A percentile compares a stretch with the other conserved stretches of the same genome.
phyloP scores from a whole-genome alignment of 2,888 invertebrate species.

The Plemyria rubiginata region DNA sequence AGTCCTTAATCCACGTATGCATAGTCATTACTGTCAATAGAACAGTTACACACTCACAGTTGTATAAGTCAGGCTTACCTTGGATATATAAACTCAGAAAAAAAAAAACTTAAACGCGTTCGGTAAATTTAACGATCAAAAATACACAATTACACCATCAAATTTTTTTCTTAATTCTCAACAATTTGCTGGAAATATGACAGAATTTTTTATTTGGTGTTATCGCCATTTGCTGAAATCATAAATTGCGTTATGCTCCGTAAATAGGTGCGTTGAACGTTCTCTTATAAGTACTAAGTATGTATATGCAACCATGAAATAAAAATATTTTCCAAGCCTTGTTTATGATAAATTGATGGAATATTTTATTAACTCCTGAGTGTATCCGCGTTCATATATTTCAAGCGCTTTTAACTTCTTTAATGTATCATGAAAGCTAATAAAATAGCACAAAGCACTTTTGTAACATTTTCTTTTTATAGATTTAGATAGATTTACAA shows the following conservation, averaged over 20 bases:
- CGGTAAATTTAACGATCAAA: no score
- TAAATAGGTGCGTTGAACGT: background rate
- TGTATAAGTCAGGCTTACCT: constrained; percentile 26
- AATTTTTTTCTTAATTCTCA: no score
- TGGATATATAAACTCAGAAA: no score
- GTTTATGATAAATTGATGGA: constrained; percentile 9
- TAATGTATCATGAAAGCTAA: no score
- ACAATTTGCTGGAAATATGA: no score
- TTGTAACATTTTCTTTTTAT: no score
- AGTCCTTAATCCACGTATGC: constrained; percentile 52
- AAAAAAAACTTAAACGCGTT: no score
- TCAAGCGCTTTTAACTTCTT: background rate
- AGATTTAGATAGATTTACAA: no score
- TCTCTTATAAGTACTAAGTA: background rate
- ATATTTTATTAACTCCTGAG: constrained; percentile 8
- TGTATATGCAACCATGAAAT: constrained; percentile 1
- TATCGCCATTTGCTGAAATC: no score
- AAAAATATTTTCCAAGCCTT: constrained; percentile 15
- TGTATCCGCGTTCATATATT: constrained; percentile 1
- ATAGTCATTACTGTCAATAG: constrained; percentile 54
- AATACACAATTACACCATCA: no score
- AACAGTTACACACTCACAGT: constrained; percentile 24
- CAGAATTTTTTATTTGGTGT: no score
- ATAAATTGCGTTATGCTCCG: constrained; percentile 1
- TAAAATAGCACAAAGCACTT: no score